A percentile compares a stretch with the other conserved stretches of the same genome.
Conservation (phyloP, 2,113 vertebrate species). For the Pelmatolapia mariae region DNA sequence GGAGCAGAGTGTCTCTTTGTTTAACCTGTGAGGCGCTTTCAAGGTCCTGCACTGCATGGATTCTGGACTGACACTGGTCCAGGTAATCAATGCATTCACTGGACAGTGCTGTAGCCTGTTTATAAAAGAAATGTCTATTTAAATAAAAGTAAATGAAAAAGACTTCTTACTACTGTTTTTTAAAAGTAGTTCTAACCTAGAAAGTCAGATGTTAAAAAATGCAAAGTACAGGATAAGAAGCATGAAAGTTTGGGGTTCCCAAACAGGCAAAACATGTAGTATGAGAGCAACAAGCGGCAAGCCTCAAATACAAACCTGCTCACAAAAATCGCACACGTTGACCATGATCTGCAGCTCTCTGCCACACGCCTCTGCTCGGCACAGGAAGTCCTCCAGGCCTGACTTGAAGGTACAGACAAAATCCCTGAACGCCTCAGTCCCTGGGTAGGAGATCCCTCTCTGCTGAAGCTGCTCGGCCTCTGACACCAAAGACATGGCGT, state of each 20-base stretch:
- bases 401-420: slow-evolving; percentile 70
- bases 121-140: background rate
- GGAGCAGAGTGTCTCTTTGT: background rate
- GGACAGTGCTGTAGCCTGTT: slow-evolving; percentile 75
- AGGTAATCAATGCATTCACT: slow-evolving; percentile 72
- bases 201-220: background rate
- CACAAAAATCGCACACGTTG: slow-evolving; percentile 77
- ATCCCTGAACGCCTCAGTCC: slow-evolving; percentile 66
- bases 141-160: background rate
- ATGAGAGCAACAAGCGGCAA: background rate
- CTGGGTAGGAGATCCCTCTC: slow-evolving; percentile 25
- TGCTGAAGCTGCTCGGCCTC: slow-evolving; percentile 69
- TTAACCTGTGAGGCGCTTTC: background rate
- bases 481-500: slow-evolving; percentile 73
- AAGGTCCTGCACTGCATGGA: background rate
- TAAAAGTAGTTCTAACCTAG: background rate
- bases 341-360: slow-evolving; percentile 75
- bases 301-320: slow-evolving; percentile 69
- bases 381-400: slow-evolving; percentile 76
- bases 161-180: background rate
- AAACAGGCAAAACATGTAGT: background rate
- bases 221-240: background rate
- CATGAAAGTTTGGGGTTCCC: background rate
- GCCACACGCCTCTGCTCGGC: slow-evolving; percentile 75
- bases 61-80: slow-evolving; percentile 31